Evolutionary conservation across 2,888 invertebrate genomes (phyloP), one percentile per base, ranked within the genome.

Genomic region (Pseudoips prasinana): DNA sequence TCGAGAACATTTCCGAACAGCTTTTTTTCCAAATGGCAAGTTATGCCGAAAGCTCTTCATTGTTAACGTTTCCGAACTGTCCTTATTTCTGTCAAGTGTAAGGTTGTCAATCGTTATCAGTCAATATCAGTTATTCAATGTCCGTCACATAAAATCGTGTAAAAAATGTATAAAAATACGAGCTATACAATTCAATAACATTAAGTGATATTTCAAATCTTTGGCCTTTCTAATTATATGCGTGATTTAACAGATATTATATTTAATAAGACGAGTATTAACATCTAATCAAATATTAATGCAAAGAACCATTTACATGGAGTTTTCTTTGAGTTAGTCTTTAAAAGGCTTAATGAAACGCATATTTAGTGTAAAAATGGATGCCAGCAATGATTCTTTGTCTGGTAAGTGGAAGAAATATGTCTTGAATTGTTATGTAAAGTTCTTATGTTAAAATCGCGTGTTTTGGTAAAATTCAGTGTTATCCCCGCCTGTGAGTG

Each of bases 331-430:
- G 20, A 35, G 23, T 26, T 32, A 28, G 19, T 44, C 32, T 18
- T 33, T 40, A 39, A 54, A 23, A 41, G 8, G 29, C 25, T 32
- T 28, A 43, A 48, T 46, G 39, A 44, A 46, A 36, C 36, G 39
- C 27, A 35, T 37, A 36, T 46, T 54, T 32, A 53, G 41, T 38
- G 34, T 41, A 35, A 75, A 58, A 51, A 87, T 87, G 87, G 83
- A 87, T 52, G 71, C 76, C 17, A 84, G 83, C 52, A 84, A 68
- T 50, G 85, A 86, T 58, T 82, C 86, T 17, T 58, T 87, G 45
- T 77, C 84, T 11, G 80, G 87, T 83, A 61, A 62, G 72, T 71
- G 11, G 23, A 11, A 36, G 3, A 7, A 20, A 20, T 30, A 24
- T 8, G 28, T 32, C 8, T 25, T 22, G 10, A 18, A 28, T 42